Evolutionary conservation across 2,888 invertebrate genomes (phyloP).

Genomic region (Drepana falcataria): DNA sequence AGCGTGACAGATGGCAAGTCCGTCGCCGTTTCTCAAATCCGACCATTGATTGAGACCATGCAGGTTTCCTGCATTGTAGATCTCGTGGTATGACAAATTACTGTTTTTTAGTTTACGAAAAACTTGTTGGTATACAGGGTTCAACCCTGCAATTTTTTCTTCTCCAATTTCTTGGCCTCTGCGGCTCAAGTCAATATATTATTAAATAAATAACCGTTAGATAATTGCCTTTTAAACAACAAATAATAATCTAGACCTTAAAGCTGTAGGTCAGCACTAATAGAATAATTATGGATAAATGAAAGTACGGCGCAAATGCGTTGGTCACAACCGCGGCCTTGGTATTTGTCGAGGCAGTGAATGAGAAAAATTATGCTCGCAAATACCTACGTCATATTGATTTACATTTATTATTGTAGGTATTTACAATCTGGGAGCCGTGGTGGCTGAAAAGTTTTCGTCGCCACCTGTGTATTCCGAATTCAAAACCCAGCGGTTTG

Average conservation of each 20-base stretch:
- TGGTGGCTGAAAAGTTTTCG: too few species aligned
- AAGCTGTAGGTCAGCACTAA: background rate
- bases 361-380: background rate
- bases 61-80: too few species aligned
- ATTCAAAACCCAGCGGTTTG: too few species aligned
- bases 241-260: background rate
- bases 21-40: too few species aligned
- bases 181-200: background rate
- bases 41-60: too few species aligned
- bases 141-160: too few species aligned
- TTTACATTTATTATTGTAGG: background rate
- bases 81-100: too few species aligned
- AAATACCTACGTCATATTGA: background rate
- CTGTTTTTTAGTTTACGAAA: too few species aligned
- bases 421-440: background rate
- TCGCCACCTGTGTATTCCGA: too few species aligned
- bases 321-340: background rate
- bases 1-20: too few species aligned
- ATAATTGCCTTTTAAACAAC: background rate
- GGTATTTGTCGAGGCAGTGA: background rate
- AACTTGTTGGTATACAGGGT: too few species aligned
- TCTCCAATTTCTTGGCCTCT: too few species aligned
- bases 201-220: background rate
- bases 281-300: constrained; percentile 2
- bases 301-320: background rate